Percentiles rank a stretch among this genome's conserved stretches.
phyloP scores from a whole-genome alignment of 2,797 vertebrate species.

The Rhinoraja longicauda region DNA sequence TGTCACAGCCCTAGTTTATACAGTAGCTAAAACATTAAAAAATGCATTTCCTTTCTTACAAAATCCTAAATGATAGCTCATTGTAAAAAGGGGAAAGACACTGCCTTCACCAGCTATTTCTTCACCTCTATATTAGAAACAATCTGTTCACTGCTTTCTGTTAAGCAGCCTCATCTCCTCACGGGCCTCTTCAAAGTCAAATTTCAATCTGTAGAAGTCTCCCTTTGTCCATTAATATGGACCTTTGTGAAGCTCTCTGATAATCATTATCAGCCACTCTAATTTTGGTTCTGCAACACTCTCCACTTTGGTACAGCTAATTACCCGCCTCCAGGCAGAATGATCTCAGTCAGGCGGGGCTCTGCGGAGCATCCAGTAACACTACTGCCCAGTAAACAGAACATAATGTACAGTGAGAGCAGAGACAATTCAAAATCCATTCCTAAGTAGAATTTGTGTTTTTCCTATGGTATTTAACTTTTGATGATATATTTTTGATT shows the following conservation, averaged over 20 bases:
- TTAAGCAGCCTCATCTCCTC: background rate
- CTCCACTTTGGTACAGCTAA: background rate
- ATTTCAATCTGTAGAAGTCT: background rate
- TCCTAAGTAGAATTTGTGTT: background rate
- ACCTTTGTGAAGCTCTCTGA: background rate
- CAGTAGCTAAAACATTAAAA: background rate
- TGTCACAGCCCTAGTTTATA: background rate
- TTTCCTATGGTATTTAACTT: background rate
- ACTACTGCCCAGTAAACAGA: background rate
- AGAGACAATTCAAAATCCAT: slow-evolving; percentile 3
- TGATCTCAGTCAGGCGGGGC: background rate
- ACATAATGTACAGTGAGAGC: background rate
- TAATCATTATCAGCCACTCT: background rate
- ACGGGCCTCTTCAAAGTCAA: background rate
- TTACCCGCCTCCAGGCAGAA: background rate
- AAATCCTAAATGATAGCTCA: background rate
- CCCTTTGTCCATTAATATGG: background rate
- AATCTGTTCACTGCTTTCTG: slow-evolving; percentile 9
- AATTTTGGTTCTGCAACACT: background rate
- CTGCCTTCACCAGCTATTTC: background rate
- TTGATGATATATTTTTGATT: background rate
- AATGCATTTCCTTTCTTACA: too few relatives aligned
- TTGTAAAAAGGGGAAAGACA: background rate
- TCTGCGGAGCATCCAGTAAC: background rate
- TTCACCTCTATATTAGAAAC: background rate